Percentiles rank a stretch among this genome's conserved stretches.
Conservation (phyloP, 2,113 vertebrate genomes). For the Australoheros scitulus region DNA sequence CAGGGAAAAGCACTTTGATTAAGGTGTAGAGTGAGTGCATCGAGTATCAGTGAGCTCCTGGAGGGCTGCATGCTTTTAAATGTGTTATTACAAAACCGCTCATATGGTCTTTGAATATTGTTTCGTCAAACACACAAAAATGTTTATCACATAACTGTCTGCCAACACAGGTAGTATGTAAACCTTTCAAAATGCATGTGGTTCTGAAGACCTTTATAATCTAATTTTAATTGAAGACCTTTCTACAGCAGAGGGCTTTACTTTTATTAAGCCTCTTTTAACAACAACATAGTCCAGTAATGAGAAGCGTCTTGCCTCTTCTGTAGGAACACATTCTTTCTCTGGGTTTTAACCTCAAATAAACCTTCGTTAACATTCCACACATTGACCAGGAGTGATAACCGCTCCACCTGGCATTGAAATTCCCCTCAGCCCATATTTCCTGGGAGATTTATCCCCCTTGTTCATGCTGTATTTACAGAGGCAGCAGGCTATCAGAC, state of each 20-base stretch:
- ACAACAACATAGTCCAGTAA: neutral
- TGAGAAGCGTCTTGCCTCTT: neutral
- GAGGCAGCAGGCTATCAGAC: conserved; percentile 43
- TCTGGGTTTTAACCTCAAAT: conserved; percentile 5
- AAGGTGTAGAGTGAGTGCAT: neutral
- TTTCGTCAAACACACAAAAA: neutral
- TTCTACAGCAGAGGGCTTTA: neutral
- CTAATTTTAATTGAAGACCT: neutral
- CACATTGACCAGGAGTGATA: conserved; percentile 35
- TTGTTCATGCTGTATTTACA: conserved; percentile 59
- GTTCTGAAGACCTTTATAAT: too few relatives aligned
- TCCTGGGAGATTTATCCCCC: conserved; percentile 42
- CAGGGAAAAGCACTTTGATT: too few relatives aligned
- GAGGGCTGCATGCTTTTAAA: neutral
- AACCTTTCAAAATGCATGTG: too few relatives aligned
- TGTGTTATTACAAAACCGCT: neutral
- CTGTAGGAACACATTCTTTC: conserved; percentile 3
- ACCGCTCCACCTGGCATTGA: conserved; percentile 37
- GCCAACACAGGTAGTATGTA: neutral
- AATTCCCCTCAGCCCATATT: conserved; percentile 47
- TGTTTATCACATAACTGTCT: neutral
- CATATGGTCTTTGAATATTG: neutral
- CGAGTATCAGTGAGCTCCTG: neutral
- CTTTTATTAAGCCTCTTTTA: neutral
- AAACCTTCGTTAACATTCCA: conserved; percentile 46